phyloP scores from a whole-genome alignment of 2,797 vertebrate genomes.

The Pseudomugil gertrudae region DNA sequence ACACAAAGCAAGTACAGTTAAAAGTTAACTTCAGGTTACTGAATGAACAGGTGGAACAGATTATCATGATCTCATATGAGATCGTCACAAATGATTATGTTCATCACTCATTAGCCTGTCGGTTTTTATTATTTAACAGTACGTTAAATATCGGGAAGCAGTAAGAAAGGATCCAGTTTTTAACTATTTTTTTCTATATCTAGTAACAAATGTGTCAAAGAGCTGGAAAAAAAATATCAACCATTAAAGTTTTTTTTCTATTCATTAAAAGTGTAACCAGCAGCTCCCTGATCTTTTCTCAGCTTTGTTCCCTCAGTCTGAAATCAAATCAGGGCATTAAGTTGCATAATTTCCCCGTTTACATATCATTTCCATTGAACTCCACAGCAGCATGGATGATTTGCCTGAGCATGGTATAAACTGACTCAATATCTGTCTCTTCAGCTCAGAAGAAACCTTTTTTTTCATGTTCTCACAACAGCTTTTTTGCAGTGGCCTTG shows the following conservation, averaged over 20 bases:
- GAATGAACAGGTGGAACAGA: slow-evolving; percentile 8
- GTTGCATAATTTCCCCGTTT: slow-evolving; percentile 44
- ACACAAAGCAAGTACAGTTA: slow-evolving; percentile 27
- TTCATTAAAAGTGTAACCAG: slow-evolving; percentile 3
- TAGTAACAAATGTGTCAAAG: neutral
- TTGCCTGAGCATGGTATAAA: slow-evolving; percentile 16
- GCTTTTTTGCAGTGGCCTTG: slow-evolving; percentile 3
- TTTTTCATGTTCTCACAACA: neutral
- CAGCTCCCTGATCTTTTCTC: neutral
- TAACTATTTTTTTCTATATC: neutral
- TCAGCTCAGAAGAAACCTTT: slow-evolving; percentile 8
- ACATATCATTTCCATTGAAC: slow-evolving; percentile 48
- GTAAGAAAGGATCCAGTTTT: neutral
- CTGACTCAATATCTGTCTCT: neutral
- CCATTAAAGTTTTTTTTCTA: neutral
- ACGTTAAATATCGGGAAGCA: neutral
- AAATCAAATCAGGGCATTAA: slow-evolving; percentile 19
- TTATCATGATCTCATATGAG: neutral
- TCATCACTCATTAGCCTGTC: neutral
- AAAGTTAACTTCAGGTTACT: slow-evolving; percentile 32
- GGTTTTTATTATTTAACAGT: neutral
- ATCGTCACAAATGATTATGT: neutral
- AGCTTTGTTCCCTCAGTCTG: neutral
- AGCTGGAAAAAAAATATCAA: neutral
- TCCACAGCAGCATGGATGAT: slow-evolving; percentile 15